These are phyloP conservation scores for Tridacna gigas DNA, from an alignment of 2,888 invertebrate species.

Conservation along the genomic window DNA sequence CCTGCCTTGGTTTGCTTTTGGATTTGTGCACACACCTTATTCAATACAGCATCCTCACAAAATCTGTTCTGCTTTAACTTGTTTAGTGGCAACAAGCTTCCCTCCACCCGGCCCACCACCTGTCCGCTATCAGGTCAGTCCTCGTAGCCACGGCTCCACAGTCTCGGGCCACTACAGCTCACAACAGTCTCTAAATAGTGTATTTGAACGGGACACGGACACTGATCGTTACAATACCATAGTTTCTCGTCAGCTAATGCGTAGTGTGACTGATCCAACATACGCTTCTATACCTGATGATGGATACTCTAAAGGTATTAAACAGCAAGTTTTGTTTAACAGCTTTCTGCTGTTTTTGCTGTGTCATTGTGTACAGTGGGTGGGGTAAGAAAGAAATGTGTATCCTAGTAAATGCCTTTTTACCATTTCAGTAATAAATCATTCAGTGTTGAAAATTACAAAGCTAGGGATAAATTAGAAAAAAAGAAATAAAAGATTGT, in stretches of 20 bases:
- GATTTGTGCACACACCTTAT: slow-evolving; percentile 19
- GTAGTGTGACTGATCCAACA: slow-evolving; percentile 72
- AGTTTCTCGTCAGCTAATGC: slow-evolving; percentile 70
- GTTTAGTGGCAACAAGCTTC: slow-evolving; percentile 56
- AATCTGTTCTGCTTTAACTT: slow-evolving; percentile 42
- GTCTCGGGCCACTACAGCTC: slow-evolving; percentile 53
- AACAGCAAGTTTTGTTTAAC: slow-evolving; percentile 29
- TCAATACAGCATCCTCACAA: slow-evolving; percentile 19
- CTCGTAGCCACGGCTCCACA: slow-evolving; percentile 44
- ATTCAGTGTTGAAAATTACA: too few species aligned
- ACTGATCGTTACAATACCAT: slow-evolving; percentile 64
- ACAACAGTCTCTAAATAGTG: slow-evolving; percentile 62
- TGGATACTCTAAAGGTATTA: slow-evolving; percentile 43
- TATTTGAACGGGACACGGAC: slow-evolving; percentile 60
- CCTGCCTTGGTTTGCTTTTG: slow-evolving; percentile 15
- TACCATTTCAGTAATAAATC: too few species aligned
- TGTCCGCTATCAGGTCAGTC: slow-evolving; percentile 11
- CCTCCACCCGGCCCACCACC: slow-evolving; percentile 38
- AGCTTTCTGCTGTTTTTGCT: slow-evolving; percentile 21
- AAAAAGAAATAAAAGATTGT: too few species aligned
- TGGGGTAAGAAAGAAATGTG: not conserved
- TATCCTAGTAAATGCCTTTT: too few species aligned
- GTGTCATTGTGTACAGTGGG: slow-evolving; percentile 18
- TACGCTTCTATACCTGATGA: slow-evolving; percentile 77
- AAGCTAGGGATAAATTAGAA: too few species aligned